Percentiles rank a stretch among this genome's conserved stretches.
These are phyloP conservation scores for Tragelaphus eurycerus DNA, from an alignment of 2,797 vertebrate genomes.

Conservation along the genomic window DNA sequence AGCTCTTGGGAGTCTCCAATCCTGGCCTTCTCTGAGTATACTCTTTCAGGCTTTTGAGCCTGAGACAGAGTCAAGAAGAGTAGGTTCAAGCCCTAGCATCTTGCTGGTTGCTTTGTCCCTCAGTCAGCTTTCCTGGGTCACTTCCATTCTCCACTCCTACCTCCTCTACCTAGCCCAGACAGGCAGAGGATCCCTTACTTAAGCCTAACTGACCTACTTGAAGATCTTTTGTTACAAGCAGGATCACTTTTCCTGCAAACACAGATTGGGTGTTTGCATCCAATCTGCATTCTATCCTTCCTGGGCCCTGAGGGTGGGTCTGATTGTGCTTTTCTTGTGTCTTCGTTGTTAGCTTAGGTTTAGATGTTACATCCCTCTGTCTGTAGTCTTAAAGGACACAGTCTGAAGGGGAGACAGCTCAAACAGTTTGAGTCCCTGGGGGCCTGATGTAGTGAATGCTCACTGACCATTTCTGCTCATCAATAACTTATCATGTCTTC, in stretches of 20 bases:
- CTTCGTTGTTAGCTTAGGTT: neutral
- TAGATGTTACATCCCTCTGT: neutral
- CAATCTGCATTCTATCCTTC: neutral
- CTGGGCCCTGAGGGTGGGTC: neutral
- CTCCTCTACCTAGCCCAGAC: conserved; percentile 26
- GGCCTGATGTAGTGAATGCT: neutral
- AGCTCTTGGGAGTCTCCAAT: neutral
- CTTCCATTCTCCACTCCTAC: neutral
- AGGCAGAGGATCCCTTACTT: conserved; percentile 41
- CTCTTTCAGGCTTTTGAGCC: conserved; percentile 13
- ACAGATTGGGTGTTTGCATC: neutral
- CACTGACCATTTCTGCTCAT: neutral
- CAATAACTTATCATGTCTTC: neutral
- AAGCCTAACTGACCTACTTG: conserved; percentile 56
- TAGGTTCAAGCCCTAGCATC: neutral
- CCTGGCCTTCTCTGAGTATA: neutral
- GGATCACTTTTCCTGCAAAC: conserved; percentile 20
- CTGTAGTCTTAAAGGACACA: neutral
- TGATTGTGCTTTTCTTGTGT: conserved; percentile 39
- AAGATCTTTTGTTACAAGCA: conserved; percentile 46
- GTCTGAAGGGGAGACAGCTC: neutral
- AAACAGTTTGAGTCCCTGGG: neutral
- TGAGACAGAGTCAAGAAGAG: neutral
- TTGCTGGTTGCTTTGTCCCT: conserved; percentile 19
- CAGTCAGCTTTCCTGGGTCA: neutral